Evolutionary conservation across 2,888 invertebrate species (phyloP), one percentile per base, ranked within the genome.

Genomic region (Amiota communis): DNA sequence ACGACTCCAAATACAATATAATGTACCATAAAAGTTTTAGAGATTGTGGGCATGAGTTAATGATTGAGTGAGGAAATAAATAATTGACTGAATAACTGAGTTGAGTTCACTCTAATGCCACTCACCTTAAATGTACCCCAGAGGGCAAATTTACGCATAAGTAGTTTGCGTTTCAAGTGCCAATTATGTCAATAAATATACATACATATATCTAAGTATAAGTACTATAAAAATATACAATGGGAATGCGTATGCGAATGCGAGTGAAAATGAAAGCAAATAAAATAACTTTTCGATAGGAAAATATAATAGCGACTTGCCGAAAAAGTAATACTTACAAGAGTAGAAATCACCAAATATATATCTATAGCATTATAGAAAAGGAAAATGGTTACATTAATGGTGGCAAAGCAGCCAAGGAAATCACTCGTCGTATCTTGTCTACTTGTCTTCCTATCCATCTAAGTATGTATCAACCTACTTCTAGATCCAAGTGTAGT

Each of bases 71-170:
- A 23, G 23, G 3, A 23, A 23, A 23, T 23, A 23, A 23, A 23
- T n/a, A n/a, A n/a, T n/a, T 23, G 23, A 23, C 23, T 23, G 23
- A 23, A 23, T 23, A 23, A 23, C 23, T 23, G 23, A 23, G 23
- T 23, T 23, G 23, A 23, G 23, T 23, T 23, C 23, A 23, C 3
- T 23, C 23, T 23, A 3, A 57, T 3, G 17, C 20, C 15, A 53
- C 53, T 23, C 63, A 63, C 63, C 63, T 63, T 23, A 36, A 63
- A 63, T 63, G 63, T 36, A 63, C 63, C 63, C 63, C 23, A 36
- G 63, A 63, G 63, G 17, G 63, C n/a, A 36, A 23, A 63, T 63
- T 63, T 63, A 63, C 63, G n/a, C n/a, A n/a, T n/a, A 2, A 36
- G 36, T 23, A 36, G 63, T 63, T 63, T 63, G 63, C 63, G 23